phyloP scores from a whole-genome alignment of 2,888 invertebrate species.

The Xylota sylvarum region DNA sequence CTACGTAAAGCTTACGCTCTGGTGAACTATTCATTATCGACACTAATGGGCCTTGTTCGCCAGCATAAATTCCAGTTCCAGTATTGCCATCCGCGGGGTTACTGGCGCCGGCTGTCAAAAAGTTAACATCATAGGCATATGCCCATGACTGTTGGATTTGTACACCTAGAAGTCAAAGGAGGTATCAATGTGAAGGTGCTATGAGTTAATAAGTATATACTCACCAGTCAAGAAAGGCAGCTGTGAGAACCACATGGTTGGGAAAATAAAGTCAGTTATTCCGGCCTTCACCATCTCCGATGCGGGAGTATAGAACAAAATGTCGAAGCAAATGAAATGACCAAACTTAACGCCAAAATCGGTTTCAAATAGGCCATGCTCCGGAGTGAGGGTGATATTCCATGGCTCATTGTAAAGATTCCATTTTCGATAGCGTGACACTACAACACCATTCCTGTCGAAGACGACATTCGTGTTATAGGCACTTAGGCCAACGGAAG shows the following conservation, averaged over 20 bases:
- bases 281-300: constrained; percentile 84
- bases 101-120: constrained; percentile 91
- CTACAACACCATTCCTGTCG: constrained; percentile 88
- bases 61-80: constrained; percentile 91
- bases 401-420: constrained; percentile 86
- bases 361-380: constrained; percentile 88
- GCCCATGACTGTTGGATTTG: constrained; percentile 91
- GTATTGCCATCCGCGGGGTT: constrained; percentile 87
- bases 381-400: constrained; percentile 86
- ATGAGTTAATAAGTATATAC: neutral
- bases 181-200: neutral
- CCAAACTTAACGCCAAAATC: constrained; percentile 93
- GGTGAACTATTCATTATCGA: constrained; percentile 78
- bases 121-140: constrained; percentile 88
- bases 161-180: constrained; percentile 81
- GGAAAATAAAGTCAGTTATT: constrained; percentile 84
- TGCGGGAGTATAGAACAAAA: constrained; percentile 90
- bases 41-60: constrained; percentile 81
- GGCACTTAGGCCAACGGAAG: constrained; percentile 80
- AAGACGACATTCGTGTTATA: constrained; percentile 94
- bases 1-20: constrained; percentile 80
- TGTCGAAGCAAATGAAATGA: constrained; percentile 93
- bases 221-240: constrained; percentile 89
- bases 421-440: constrained; percentile 87
- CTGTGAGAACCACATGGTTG: constrained; percentile 93